Conservation (phyloP, 2,797 vertebrate genomes). For the Apogon hyalosoma region DNA sequence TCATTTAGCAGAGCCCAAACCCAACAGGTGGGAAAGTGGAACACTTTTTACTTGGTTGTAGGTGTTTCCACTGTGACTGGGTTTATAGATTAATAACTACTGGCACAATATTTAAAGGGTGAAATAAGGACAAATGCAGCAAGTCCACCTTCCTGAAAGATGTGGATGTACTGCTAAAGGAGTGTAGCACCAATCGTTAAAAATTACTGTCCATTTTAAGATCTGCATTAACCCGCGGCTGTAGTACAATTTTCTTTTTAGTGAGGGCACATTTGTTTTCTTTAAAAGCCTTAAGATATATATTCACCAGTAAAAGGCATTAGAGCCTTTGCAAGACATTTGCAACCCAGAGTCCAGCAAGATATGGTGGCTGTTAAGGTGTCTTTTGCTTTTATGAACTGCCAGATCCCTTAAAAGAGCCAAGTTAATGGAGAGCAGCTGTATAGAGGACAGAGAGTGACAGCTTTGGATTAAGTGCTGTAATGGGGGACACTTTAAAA, state of each 20-base stretch:
- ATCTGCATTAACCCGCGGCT: neutral
- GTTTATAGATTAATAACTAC: conserved; percentile 36
- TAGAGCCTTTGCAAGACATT: conserved; percentile 44
- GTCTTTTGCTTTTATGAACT: conserved; percentile 55
- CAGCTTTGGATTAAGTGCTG: conserved; percentile 43
- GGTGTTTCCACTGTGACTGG: conserved; percentile 63
- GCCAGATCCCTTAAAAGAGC: conserved; percentile 29
- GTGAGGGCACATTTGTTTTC: conserved; percentile 1
- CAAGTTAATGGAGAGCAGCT: conserved; percentile 61
- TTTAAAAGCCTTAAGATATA: conserved; percentile 16
- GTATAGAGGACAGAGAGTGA: conserved; percentile 46
- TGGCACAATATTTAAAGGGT: conserved; percentile 25
- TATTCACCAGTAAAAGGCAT: conserved; percentile 33
- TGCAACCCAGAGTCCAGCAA: conserved; percentile 38
- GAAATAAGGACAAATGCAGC: conserved; percentile 56
- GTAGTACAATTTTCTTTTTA: conserved; percentile 16
- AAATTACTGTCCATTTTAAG: conserved; percentile 53
- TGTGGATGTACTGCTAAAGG: conserved; percentile 29
- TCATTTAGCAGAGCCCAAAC: conserved; percentile 35
- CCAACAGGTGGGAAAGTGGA: conserved; percentile 56
- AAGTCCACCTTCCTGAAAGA: conserved; percentile 21
- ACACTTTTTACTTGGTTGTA: conserved; percentile 42
- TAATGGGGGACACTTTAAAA: conserved; percentile 10
- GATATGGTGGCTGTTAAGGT: conserved; percentile 58
- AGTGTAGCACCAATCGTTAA: conserved; percentile 23